These are phyloP conservation scores for Zaprionus lachaisei DNA, from an alignment of 1,140 invertebrate species.

Conservation along the genomic window DNA sequence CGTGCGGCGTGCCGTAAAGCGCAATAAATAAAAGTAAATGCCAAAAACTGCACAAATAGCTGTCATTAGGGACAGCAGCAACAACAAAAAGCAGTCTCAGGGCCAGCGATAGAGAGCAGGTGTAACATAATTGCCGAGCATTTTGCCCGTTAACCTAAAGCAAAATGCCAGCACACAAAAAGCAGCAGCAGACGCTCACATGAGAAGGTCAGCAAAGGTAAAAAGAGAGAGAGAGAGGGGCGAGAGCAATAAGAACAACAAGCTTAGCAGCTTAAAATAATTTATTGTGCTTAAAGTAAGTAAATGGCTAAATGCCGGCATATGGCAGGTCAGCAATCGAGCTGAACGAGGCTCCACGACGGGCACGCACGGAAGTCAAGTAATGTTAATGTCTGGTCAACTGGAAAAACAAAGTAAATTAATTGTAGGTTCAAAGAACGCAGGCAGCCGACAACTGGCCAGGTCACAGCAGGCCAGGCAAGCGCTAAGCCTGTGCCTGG, in stretches of 20 bases:
- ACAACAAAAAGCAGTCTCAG: slow-evolving; percentile 32
- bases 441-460: slow-evolving; percentile 32
- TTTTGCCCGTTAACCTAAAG: slow-evolving; percentile 52
- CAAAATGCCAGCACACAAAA: slow-evolving; percentile 53
- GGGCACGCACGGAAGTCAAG: slow-evolving; percentile 80
- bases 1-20: slow-evolving; percentile 52
- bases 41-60: slow-evolving; percentile 80
- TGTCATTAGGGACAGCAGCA: slow-evolving; percentile 70
- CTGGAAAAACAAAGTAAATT: slow-evolving; percentile 83
- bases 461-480: slow-evolving; percentile 14
- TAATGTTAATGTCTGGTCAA: slow-evolving; percentile 83
- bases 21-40: slow-evolving; percentile 76
- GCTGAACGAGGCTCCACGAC: slow-evolving; percentile 19
- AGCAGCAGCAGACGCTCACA: slow-evolving; percentile 21
- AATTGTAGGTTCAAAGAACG: slow-evolving; percentile 79
- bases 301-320: slow-evolving; percentile 79
- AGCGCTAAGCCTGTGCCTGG: slow-evolving; percentile 16
- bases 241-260: slow-evolving; percentile 50
- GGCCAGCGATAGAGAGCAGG: slow-evolving; percentile 58
- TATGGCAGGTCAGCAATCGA: slow-evolving; percentile 80
- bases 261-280: slow-evolving; percentile 79
- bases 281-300: slow-evolving; percentile 81
- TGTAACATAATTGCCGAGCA: slow-evolving; percentile 77
- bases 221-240: not conserved
- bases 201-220: not conserved